phyloP scores from a whole-genome alignment of 1,140 invertebrate species.

The Samia ricini region DNA sequence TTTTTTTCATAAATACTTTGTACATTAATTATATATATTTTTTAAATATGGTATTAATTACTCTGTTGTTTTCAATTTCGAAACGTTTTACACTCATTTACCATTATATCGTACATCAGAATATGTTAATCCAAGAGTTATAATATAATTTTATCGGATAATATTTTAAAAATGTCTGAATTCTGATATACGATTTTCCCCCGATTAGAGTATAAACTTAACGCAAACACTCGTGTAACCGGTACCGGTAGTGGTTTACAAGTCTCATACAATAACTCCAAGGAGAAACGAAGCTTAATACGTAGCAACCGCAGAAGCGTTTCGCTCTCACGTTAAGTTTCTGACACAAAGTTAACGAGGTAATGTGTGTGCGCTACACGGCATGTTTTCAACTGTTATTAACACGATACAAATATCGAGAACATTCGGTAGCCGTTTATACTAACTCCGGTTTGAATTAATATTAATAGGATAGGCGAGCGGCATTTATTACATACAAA shows the following conservation, averaged over 20 bases:
- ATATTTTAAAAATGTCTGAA: not conserved
- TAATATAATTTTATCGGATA: not conserved
- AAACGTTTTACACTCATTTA: too few relatives aligned
- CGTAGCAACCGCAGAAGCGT: slow-evolving; percentile 42
- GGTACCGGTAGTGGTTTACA: not conserved
- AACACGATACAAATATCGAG: slow-evolving; percentile 24
- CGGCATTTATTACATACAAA: too few relatives aligned
- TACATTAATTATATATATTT: too few relatives aligned
- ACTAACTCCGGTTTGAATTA: slow-evolving; percentile 21
- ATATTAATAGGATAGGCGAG: too few relatives aligned
- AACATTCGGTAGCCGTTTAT: slow-evolving; percentile 22
- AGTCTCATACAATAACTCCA: slow-evolving; percentile 23
- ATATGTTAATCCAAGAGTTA: too few relatives aligned
- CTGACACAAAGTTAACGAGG: slow-evolving; percentile 52
- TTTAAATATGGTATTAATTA: too few relatives aligned
- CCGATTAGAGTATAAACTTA: not conserved
- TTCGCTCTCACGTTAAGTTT: slow-evolving; percentile 47
- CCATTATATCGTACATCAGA: too few relatives aligned
- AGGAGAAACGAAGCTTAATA: slow-evolving; percentile 61
- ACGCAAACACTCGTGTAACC: not conserved
- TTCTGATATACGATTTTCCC: not conserved
- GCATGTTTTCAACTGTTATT: slow-evolving; percentile 41
- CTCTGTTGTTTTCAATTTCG: too few relatives aligned
- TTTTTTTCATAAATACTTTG: too few relatives aligned
- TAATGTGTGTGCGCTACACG: slow-evolving; percentile 36